A percentile compares a stretch with the other conserved stretches of the same genome.
Evolutionary conservation across 92 coral and sea anemone genomes (phyloP).

Genomic region (Scolanthus callimorphus): DNA sequence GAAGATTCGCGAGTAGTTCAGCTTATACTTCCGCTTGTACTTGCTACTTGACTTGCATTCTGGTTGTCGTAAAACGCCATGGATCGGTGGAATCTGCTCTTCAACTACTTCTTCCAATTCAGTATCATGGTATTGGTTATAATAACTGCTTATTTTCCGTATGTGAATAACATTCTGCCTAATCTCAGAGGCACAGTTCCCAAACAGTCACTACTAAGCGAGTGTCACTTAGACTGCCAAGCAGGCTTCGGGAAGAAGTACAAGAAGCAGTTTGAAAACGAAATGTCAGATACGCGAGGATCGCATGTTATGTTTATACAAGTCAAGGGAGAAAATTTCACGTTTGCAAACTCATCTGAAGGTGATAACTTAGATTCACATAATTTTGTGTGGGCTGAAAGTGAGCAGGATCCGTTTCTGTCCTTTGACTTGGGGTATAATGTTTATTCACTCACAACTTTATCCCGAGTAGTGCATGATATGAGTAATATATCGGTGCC

Average conservation of each 20-base stretch:
- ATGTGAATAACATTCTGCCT: background rate
- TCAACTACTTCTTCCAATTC: background rate
- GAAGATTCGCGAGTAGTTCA: no score
- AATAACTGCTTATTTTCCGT: background rate
- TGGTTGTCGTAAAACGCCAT: no score
- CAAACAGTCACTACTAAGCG: background rate
- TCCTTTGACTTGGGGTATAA: constrained; percentile 25
- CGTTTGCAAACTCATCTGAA: background rate
- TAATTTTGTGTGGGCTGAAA: constrained; percentile 25
- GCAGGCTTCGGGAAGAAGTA: background rate
- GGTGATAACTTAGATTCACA: constrained; percentile 6
- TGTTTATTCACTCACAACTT: constrained; percentile 12
- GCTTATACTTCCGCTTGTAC: no score
- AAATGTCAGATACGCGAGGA: background rate
- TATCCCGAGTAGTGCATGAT: constrained; percentile 13
- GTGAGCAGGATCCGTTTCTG: constrained; percentile 8
- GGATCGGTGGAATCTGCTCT: background rate
- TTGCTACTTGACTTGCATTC: no score
- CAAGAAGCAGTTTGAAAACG: background rate
- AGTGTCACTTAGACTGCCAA: background rate
- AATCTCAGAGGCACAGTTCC: background rate
- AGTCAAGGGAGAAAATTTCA: background rate
- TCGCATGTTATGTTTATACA: background rate
- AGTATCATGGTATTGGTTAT: background rate
- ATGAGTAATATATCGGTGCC: background rate